Percentiles rank a stretch among this genome's conserved stretches.
phyloP scores from a whole-genome alignment of 2,888 invertebrate genomes.

The Pteria penguin region DNA sequence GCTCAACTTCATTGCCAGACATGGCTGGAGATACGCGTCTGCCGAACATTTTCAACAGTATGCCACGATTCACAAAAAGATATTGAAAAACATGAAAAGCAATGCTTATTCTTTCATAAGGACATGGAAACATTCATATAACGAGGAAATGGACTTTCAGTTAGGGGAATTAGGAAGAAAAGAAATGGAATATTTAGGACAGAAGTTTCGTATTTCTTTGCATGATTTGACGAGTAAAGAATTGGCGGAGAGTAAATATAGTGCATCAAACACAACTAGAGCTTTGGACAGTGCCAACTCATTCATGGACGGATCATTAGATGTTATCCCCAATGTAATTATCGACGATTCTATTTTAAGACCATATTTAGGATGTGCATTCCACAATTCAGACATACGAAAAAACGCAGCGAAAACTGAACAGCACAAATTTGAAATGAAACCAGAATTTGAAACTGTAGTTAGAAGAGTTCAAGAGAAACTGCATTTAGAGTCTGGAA shows the following conservation, averaged over 20 bases:
- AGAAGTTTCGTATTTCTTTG: background rate
- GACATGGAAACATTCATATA: constrained; percentile 1
- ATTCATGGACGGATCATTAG: background rate
- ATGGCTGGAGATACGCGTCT: background rate
- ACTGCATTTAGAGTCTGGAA: too few species aligned
- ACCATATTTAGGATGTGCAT: background rate
- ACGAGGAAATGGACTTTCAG: background rate
- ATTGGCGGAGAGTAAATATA: background rate
- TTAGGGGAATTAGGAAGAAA: background rate
- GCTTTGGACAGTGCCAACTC: background rate
- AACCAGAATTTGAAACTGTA: background rate
- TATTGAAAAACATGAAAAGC: background rate
- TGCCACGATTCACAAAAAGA: background rate
- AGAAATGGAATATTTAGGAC: constrained; percentile 1
- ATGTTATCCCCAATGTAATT: background rate
- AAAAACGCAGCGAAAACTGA: background rate
- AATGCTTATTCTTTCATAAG: background rate
- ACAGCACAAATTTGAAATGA: background rate
- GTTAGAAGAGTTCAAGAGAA: too few species aligned
- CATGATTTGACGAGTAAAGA: background rate
- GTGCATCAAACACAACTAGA: background rate
- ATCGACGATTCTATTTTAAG: background rate
- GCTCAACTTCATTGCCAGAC: constrained; percentile 3
- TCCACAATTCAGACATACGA: background rate
- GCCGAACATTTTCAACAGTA: background rate